Conservation (phyloP, 2,888 invertebrate species). For the Aspidiotus rigidus region DNA sequence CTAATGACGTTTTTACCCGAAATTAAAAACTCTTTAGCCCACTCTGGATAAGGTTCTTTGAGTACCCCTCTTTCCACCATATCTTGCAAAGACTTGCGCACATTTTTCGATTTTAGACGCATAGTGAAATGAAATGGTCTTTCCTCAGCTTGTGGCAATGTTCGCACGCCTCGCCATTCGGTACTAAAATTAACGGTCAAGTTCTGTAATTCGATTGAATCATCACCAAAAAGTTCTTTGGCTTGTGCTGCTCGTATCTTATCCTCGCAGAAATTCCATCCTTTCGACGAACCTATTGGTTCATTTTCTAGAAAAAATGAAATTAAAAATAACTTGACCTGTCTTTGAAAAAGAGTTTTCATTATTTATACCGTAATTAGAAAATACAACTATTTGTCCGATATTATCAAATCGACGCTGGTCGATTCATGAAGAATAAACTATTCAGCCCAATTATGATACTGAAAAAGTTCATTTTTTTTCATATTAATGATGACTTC, state of each 20-base stretch:
- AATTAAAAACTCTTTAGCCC: conserved; percentile 25
- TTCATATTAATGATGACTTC: neutral
- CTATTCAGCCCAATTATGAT: too few species aligned
- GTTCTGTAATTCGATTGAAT: conserved; percentile 13
- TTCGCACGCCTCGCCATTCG: conserved; percentile 20
- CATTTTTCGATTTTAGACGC: conserved; percentile 13
- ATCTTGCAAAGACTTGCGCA: conserved; percentile 13
- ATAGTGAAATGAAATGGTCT: neutral
- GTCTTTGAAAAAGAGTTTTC: too few species aligned
- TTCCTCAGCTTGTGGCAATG: conserved; percentile 14
- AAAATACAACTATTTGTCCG: too few species aligned
- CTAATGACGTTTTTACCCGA: conserved; percentile 25
- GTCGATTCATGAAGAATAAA: too few species aligned
- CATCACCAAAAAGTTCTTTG: conserved; percentile 23
- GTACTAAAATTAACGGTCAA: conserved; percentile 15
- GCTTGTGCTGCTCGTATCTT: conserved; percentile 19
- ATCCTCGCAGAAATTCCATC: conserved; percentile 20
- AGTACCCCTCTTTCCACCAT: conserved; percentile 14
- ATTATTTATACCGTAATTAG: neutral
- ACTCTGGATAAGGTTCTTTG: conserved; percentile 6
- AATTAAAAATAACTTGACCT: too few species aligned
- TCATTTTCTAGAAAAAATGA: neutral
- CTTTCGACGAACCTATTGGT: conserved; percentile 8
- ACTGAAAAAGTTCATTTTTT: too few species aligned
- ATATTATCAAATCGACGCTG: too few species aligned